phyloP scores from a whole-genome alignment of 2,888 invertebrate genomes.

The Troides aeacus region DNA sequence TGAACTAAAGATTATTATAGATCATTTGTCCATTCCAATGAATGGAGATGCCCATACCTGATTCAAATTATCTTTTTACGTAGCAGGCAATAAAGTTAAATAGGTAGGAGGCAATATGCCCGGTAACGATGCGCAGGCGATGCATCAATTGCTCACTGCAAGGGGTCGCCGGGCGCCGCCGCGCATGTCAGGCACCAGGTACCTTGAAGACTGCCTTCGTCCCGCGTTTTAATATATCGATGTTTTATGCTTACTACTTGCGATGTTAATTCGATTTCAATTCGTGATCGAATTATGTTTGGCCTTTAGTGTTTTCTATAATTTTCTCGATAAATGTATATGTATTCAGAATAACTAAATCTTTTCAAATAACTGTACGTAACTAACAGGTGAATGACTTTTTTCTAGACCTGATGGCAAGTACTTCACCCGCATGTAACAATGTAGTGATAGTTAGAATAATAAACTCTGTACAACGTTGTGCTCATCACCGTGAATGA shows the following conservation, averaged over 20 bases:
- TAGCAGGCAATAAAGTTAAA: slow-evolving; percentile 40
- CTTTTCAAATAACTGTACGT: too few relatives aligned
- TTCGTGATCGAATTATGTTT: slow-evolving; percentile 23
- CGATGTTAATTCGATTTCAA: slow-evolving; percentile 31
- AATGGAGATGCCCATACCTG: slow-evolving; percentile 29
- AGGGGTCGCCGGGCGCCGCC: slow-evolving; percentile 53
- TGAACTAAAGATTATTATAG: slow-evolving; percentile 28
- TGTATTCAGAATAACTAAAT: background rate
- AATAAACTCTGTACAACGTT: too few relatives aligned
- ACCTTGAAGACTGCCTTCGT: slow-evolving; percentile 27
- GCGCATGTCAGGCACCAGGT: slow-evolving; percentile 20
- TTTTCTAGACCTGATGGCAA: too few relatives aligned
- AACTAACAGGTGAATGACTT: too few relatives aligned
- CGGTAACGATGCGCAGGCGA: slow-evolving; percentile 54
- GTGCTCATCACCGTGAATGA: too few relatives aligned
- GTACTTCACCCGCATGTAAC: too few relatives aligned
- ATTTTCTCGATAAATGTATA: slow-evolving; percentile 14
- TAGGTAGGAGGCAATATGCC: slow-evolving; percentile 37
- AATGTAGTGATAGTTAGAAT: too few relatives aligned
- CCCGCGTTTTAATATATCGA: slow-evolving; percentile 31
- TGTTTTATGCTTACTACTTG: slow-evolving; percentile 31
- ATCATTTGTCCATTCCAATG: slow-evolving; percentile 31
- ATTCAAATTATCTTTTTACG: slow-evolving; percentile 37
- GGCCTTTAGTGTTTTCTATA: slow-evolving; percentile 8
- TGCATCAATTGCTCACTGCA: slow-evolving; percentile 73